phyloP scores from a whole-genome alignment of 2,113 vertebrate species.

The Recurvirostra avosetta region DNA sequence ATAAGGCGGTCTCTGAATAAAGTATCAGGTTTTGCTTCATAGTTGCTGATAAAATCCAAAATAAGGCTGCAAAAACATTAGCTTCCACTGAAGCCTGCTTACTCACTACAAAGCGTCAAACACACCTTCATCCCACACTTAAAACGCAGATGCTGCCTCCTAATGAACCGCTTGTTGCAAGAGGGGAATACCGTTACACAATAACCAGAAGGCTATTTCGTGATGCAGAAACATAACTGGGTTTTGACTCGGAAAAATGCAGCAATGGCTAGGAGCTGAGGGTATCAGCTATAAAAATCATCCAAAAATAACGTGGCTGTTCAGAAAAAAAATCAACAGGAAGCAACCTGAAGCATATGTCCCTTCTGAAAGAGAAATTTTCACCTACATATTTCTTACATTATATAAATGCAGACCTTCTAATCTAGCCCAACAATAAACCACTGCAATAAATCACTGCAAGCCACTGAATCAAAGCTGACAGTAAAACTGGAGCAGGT shows the following conservation, averaged over 20 bases:
- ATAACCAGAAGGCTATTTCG: background rate
- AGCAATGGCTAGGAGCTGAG: background rate
- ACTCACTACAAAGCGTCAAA: constrained; percentile 57
- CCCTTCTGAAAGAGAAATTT: background rate
- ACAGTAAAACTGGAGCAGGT: constrained; percentile 4
- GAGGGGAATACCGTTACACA: constrained; percentile 25
- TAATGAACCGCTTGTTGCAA: constrained; percentile 37
- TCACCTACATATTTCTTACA: background rate
- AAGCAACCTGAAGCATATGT: constrained; percentile 13
- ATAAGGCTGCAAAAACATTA: constrained; percentile 48
- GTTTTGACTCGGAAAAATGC: constrained; percentile 20
- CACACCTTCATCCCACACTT: constrained; percentile 59
- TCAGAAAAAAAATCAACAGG: background rate
- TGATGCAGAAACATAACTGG: constrained; percentile 19
- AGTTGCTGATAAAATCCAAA: constrained; percentile 56
- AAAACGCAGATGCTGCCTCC: constrained; percentile 54
- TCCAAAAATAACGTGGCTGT: constrained; percentile 1
- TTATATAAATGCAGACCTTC: background rate
- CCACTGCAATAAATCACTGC: background rate
- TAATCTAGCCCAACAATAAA: background rate
- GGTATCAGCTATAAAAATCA: background rate
- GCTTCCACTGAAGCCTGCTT: constrained; percentile 45
- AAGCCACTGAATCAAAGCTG: background rate
- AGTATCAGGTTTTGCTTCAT: constrained; percentile 49
- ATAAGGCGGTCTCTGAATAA: constrained; percentile 37